Base-by-base conservation (phyloP, 2,888 invertebrate species). In the Rhaphigaster nebulosa region DNA sequence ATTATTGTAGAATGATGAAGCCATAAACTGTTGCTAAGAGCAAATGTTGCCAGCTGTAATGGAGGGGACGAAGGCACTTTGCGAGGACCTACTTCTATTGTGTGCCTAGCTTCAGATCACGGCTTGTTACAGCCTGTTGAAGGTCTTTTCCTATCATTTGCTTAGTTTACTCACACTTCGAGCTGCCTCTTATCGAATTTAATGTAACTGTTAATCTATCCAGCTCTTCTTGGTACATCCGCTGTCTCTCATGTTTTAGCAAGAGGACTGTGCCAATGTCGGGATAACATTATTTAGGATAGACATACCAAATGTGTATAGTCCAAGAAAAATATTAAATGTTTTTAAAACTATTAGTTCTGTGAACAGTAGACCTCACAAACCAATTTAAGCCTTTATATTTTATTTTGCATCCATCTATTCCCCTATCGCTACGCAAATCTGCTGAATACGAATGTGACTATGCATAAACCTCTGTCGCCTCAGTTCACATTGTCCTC, bases 1-100 rank as follows among this genome's bases (percentile, higher is more conserved):
- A n/a, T n/a, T n/a, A n/a, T n/a, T n/a, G n/a, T n/a, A n/a, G n/a
- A n/a, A n/a, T n/a, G n/a, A n/a, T n/a, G n/a, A n/a, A n/a, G n/a
- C n/a, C n/a, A n/a, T n/a, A n/a, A n/a, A n/a, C n/a, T n/a, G 60
- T 65, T 29, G 65, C 65, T 65, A 65, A 65, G 65, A 65, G 65
- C 1, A 34, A 65, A n/a, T 8, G 60, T 54, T 4, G 23, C 60
- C 10, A 8, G 4, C 60, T 15, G 65, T 29, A 65, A 65, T 76
- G 70, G 70, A 76, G 34, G 23, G 38, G 70, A 20, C 20, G 34
- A 38, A 38, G 18, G 38, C 70, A 38, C 23, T 20, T 10, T 76
- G 38, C 1, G 23, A 2, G 20, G n/a, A n/a, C 5, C 70, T 20
- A 20, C 29, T 29, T 29, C 65, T 4, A 65, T 65, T 65, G 65